These are phyloP conservation scores for Sarcophilus harrisii DNA, from an alignment of 2,797 vertebrate genomes.

Conservation along the genomic window DNA sequence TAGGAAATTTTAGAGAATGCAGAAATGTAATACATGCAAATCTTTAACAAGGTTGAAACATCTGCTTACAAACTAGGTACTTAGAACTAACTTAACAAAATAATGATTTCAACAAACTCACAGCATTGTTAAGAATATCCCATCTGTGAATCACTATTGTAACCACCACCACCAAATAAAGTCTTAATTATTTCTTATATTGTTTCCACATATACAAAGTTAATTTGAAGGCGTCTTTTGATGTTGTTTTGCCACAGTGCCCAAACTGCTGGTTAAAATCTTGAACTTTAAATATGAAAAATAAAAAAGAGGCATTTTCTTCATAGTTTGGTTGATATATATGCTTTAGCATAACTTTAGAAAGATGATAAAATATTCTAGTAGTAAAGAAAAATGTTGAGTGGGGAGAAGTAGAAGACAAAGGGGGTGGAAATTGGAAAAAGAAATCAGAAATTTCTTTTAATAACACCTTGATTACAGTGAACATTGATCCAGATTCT, in stretches of 20 bases:
- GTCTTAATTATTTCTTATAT: background rate
- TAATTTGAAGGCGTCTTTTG: background rate
- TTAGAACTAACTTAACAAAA: background rate
- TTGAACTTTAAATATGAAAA: background rate
- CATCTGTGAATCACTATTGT: background rate
- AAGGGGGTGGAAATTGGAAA: background rate
- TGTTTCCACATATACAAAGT: background rate
- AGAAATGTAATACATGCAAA: background rate
- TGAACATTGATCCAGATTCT: background rate
- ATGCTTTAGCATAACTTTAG: background rate
- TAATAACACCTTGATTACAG: background rate
- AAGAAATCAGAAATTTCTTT: constrained; percentile 20
- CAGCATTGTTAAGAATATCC: background rate
- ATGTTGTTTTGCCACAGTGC: background rate
- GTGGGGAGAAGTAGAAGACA: constrained; percentile 2
- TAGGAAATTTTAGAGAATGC: background rate
- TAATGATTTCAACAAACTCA: background rate
- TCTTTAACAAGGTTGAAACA: background rate
- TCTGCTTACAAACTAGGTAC: background rate
- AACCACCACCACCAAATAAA: background rate
- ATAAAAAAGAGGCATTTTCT: constrained; percentile 26
- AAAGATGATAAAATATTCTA: background rate
- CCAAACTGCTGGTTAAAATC: background rate
- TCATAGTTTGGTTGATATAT: background rate
- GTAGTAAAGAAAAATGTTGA: constrained; percentile 21